phyloP scores from a whole-genome alignment of 2,888 invertebrate species.

The Andrena bucephala region DNA sequence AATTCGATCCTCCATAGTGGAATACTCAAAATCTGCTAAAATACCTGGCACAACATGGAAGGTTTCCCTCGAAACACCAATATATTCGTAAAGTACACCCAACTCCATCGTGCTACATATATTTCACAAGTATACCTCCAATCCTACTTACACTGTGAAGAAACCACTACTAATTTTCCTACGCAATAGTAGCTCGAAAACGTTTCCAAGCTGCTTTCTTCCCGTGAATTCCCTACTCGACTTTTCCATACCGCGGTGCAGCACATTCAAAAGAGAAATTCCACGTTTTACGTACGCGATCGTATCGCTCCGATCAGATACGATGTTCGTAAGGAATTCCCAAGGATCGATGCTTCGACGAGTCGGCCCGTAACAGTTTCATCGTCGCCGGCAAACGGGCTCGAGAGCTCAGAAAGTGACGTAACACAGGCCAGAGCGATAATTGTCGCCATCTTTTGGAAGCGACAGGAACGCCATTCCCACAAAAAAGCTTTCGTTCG shows the following conservation, averaged over 20 bases:
- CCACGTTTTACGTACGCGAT: neutral
- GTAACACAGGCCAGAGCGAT: neutral
- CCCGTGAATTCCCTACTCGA: neutral
- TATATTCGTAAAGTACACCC: too few species aligned
- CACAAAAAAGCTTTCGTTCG: neutral
- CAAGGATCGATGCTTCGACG: slow-evolving; percentile 22
- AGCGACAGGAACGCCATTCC: neutral
- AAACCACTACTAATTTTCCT: too few species aligned
- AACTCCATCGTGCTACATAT: too few species aligned
- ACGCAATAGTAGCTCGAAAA: neutral
- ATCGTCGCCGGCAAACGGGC: slow-evolving; percentile 24
- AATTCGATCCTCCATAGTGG: too few species aligned
- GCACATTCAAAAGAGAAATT: slow-evolving; percentile 30
- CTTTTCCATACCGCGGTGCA: neutral
- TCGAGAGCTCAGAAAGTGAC: slow-evolving; percentile 3
- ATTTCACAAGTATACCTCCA: too few species aligned
- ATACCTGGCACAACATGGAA: too few species aligned
- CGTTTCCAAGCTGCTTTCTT: neutral
- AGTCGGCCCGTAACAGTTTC: slow-evolving; percentile 40
- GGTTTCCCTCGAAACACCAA: too few species aligned
- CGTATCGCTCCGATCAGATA: slow-evolving; percentile 32
- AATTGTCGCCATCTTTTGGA: neutral
- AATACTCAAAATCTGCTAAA: too few species aligned
- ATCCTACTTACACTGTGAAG: too few species aligned
- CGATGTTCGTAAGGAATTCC: slow-evolving; percentile 14